These are phyloP conservation scores for Pelmatolapia mariae DNA, from an alignment of 2,113 vertebrate genomes.

Conservation along the genomic window DNA sequence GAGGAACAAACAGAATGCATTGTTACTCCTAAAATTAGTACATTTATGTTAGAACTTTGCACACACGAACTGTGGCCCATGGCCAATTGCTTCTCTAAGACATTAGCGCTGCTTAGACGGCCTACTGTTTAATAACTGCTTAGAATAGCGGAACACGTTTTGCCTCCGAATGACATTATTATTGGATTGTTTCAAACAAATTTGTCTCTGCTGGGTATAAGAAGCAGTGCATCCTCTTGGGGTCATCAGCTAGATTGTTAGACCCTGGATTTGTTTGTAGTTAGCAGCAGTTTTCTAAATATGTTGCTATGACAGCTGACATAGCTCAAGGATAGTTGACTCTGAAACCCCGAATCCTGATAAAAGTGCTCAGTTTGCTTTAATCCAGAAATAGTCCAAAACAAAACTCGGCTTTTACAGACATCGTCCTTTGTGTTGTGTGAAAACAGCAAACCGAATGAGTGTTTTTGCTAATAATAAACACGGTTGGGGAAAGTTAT, in stretches of 20 bases:
- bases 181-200: slow-evolving; percentile 10
- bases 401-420: slow-evolving; percentile 5
- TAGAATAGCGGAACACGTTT: not conserved
- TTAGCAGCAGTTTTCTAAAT: slow-evolving; percentile 33
- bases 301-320: slow-evolving; percentile 30
- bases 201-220: not conserved
- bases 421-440: not conserved
- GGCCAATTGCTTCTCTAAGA: not conserved
- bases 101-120: not conserved
- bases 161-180: not conserved
- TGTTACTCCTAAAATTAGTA: not conserved
- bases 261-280: slow-evolving; percentile 17
- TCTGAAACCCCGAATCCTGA: slow-evolving; percentile 16
- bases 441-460: not conserved
- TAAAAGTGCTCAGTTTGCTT: slow-evolving; percentile 27
- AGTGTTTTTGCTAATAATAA: not conserved
- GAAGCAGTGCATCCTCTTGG: not conserved
- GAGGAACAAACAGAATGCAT: not conserved
- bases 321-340: slow-evolving; percentile 31
- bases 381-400: slow-evolving; percentile 51
- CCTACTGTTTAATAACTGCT: not conserved
- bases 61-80: not conserved
- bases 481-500: not conserved
- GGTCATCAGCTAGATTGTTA: slow-evolving; percentile 16
- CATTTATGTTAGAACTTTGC: not conserved